Evolutionary conservation across 1,140 invertebrate genomes (phyloP).

Genomic region (Macrobrachium nipponense): DNA sequence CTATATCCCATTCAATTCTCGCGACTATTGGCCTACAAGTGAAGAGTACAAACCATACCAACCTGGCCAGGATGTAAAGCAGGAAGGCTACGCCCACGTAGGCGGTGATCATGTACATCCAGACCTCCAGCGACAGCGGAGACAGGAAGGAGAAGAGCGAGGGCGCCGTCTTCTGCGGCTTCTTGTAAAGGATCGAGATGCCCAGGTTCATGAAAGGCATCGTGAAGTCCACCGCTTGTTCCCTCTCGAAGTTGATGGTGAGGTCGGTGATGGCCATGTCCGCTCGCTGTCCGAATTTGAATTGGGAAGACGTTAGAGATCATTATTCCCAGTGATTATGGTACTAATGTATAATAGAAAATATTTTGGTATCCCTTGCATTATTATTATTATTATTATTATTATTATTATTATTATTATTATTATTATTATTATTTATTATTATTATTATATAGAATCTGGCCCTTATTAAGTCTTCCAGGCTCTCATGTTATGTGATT

Average conservation of each 20-base stretch:
- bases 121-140: constrained; percentile 92
- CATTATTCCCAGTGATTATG: too few species aligned
- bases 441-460: background rate
- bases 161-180: constrained; percentile 83
- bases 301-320: background rate
- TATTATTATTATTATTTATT: background rate
- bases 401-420: background rate
- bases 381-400: background rate
- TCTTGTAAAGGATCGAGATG: constrained; percentile 89
- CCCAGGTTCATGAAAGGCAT: constrained; percentile 74
- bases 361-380: background rate
- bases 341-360: too few species aligned
- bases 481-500: too few species aligned
- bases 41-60: background rate
- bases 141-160: constrained; percentile 94
- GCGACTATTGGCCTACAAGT: too few species aligned
- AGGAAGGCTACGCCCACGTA: constrained; percentile 92
- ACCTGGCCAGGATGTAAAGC: constrained; percentile 78
- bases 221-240: constrained; percentile 73
- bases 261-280: constrained; percentile 73
- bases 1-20: too few species aligned
- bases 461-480: background rate
- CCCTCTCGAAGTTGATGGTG: constrained; percentile 72
- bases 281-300: constrained; percentile 68
- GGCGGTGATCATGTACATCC: constrained; percentile 95